These are phyloP conservation scores for Patagioenas fasciata DNA, from an alignment of 2,113 vertebrate species.

Conservation along the genomic window DNA sequence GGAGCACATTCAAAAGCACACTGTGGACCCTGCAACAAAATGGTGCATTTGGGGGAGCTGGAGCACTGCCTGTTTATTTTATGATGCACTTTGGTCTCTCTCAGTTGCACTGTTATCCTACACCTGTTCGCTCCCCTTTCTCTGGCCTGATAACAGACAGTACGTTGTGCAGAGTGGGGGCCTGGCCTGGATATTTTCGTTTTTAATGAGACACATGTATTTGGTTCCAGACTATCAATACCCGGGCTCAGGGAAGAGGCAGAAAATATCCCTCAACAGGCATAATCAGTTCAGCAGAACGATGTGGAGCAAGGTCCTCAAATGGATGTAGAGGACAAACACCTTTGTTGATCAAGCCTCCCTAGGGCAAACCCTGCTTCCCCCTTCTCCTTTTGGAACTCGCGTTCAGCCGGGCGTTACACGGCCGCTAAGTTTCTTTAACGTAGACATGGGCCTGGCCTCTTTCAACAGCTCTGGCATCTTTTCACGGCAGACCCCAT, in stretches of 20 bases:
- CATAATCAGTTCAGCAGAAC: neutral
- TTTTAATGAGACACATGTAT: neutral
- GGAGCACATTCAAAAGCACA: neutral
- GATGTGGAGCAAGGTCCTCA: neutral
- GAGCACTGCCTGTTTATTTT: constrained; percentile 41
- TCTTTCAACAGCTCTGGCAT: constrained; percentile 47
- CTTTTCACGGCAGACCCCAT: constrained; percentile 55
- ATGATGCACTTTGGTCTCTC: constrained; percentile 65
- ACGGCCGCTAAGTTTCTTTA: neutral
- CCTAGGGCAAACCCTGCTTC: neutral
- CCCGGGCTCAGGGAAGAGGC: neutral
- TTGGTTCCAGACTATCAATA: neutral
- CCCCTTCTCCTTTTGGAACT: neutral
- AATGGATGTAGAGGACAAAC: neutral
- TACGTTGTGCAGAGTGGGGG: neutral
- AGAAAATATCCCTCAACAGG: neutral
- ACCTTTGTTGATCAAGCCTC: neutral
- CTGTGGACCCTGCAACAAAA: neutral
- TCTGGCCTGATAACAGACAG: constrained; percentile 21
- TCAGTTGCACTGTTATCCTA: constrained; percentile 57
- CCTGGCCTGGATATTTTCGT: neutral
- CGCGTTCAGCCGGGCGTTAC: accelerated
- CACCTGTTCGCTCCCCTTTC: constrained; percentile 55
- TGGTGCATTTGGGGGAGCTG: constrained; percentile 26
- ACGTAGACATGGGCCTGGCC: neutral